Evolutionary conservation across 92 coral and sea anemone genomes (phyloP).

Genomic region (Desmophyllum pertusum): DNA sequence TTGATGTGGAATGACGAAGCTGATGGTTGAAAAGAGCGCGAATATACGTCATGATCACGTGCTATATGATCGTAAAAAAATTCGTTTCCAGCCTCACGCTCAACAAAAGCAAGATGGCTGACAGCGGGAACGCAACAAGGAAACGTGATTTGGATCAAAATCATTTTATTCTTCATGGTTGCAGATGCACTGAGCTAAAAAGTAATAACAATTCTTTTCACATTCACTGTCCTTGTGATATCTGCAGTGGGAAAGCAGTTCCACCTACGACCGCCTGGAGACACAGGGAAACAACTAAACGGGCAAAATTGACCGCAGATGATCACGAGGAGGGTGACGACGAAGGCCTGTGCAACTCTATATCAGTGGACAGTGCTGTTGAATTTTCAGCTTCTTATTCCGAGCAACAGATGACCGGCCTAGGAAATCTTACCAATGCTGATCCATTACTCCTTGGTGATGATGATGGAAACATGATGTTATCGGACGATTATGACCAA

Average conservation of each 20-base stretch:
- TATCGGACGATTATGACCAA: background rate
- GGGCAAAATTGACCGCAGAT: constrained; percentile 19
- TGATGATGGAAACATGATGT: background rate
- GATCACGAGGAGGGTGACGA: background rate
- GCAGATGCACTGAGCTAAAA: too few relatives aligned
- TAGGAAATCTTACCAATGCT: background rate
- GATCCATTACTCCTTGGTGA: constrained; percentile 6
- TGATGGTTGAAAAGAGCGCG: too few relatives aligned
- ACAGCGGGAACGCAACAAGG: too few relatives aligned
- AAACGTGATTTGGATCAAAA: too few relatives aligned
- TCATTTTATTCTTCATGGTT: background rate
- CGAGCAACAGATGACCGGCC: background rate
- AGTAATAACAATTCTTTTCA: too few relatives aligned
- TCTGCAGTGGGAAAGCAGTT: constrained; percentile 26
- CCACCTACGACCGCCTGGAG: constrained; percentile 29
- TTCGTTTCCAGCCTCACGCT: too few relatives aligned
- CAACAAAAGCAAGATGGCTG: too few relatives aligned
- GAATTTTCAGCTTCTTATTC: constrained; percentile 1
- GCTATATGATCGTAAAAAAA: too few relatives aligned
- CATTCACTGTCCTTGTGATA: constrained; percentile 21
- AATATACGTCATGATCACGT: too few relatives aligned
- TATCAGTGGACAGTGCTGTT: background rate
- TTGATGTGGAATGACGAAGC: too few relatives aligned
- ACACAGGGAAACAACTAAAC: background rate
- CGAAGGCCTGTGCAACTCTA: background rate